These are phyloP conservation scores for Lydus trimaculatus DNA, from an alignment of 2,888 invertebrate genomes.

Conservation along the genomic window DNA sequence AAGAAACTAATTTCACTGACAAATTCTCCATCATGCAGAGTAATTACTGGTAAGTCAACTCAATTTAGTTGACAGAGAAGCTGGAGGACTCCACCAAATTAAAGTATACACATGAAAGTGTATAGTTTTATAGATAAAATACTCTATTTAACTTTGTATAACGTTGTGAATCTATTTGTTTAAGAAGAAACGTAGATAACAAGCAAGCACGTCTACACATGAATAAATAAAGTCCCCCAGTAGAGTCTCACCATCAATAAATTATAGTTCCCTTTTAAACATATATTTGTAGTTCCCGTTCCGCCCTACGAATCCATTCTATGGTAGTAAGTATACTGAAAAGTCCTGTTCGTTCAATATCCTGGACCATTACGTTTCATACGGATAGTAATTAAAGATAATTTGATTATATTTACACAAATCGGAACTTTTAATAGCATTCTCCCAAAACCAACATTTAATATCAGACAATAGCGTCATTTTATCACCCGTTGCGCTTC, in stretches of 20 bases:
- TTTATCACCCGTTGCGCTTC: slow-evolving; percentile 29
- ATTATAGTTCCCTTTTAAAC: not conserved
- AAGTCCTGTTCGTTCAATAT: not conserved
- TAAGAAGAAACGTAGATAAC: not conserved
- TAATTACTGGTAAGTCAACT: not conserved
- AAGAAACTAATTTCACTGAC: not conserved
- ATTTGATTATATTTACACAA: not conserved
- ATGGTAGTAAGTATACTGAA: not conserved
- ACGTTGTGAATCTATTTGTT: not conserved
- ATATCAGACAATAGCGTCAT: slow-evolving; percentile 33
- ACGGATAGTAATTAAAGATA: not conserved
- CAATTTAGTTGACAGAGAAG: not conserved
- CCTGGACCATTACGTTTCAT: not conserved
- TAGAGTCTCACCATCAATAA: not conserved
- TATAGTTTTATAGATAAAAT: not conserved
- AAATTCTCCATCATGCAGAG: not conserved
- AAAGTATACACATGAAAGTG: not conserved
- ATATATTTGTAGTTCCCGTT: not conserved
- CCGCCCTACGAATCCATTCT: not conserved
- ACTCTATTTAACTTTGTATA: not conserved
- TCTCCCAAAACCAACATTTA: not conserved
- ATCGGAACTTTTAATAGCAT: not conserved
- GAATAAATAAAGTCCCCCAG: not conserved
- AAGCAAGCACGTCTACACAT: not conserved
- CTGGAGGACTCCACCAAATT: no score